Evolutionary conservation across 2,113 vertebrate species (phyloP).

Genomic region (Etia nguti): DNA sequence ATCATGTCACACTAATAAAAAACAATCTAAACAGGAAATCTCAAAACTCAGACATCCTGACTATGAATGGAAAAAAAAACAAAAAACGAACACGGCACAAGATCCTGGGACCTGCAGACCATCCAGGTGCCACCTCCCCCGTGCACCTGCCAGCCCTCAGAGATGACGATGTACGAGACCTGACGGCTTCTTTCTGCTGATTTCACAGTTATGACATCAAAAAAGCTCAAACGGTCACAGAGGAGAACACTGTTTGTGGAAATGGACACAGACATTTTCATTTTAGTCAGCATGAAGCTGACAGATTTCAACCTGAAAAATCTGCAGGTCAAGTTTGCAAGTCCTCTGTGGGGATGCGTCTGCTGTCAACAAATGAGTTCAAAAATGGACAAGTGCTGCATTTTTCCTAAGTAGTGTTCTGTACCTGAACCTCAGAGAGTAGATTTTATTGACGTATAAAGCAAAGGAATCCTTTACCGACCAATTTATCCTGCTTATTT

Average conservation of each 20-base stretch:
- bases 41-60: neutral
- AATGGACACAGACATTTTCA: neutral
- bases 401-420: neutral
- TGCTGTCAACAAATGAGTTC: accelerated
- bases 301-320: neutral
- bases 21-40: neutral
- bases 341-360: neutral
- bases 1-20: neutral
- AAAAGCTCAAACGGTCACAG: neutral
- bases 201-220: neutral
- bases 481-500: neutral
- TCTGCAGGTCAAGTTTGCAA: neutral
- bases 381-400: neutral
- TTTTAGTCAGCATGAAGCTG: neutral
- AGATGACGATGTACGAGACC: neutral
- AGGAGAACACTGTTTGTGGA: neutral
- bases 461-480: neutral
- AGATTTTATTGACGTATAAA: neutral
- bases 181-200: neutral
- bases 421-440: neutral
- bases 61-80: neutral
- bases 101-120: neutral
- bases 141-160: neutral
- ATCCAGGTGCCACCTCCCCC: neutral
- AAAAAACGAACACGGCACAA: neutral